A percentile compares a stretch with the other conserved stretches of the same genome.
Evolutionary conservation across 1,140 invertebrate species (phyloP).

Genomic region (Arctopsyche grandis): DNA sequence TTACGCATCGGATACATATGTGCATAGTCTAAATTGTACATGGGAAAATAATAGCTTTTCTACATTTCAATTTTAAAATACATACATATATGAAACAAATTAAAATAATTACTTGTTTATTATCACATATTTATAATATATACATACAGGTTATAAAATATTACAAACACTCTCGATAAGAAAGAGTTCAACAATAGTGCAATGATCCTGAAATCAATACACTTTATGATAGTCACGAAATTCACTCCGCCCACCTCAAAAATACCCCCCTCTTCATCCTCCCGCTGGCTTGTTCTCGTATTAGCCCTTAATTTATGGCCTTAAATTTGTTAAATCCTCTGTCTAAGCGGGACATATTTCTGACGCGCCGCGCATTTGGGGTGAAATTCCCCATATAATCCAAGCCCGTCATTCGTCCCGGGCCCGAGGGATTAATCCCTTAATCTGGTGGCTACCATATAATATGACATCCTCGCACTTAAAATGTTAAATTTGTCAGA

Average conservation of each 20-base stretch:
- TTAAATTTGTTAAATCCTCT: conserved; percentile 54
- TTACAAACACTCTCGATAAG: too few relatives aligned
- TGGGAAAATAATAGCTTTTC: too few relatives aligned
- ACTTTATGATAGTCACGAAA: too few relatives aligned
- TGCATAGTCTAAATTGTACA: too few relatives aligned
- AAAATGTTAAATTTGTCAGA: conserved; percentile 54
- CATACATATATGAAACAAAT: too few relatives aligned
- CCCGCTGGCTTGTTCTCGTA: conserved; percentile 5
- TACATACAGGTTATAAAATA: too few relatives aligned
- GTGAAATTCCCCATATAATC: conserved; percentile 35
- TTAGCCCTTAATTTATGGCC: conserved; percentile 52
- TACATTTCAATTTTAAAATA: too few relatives aligned
- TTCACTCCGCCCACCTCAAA: not conserved
- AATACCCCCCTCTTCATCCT: not conserved
- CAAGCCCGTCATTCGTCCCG: conserved; percentile 45
- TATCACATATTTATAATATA: too few relatives aligned
- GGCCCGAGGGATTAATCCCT: conserved; percentile 53
- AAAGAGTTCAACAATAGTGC: too few relatives aligned
- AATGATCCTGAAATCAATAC: too few relatives aligned
- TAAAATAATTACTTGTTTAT: too few relatives aligned
- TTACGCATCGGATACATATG: too few relatives aligned
- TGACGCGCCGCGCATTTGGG: conserved; percentile 38
- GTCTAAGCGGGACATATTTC: conserved; percentile 52
- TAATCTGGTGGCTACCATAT: conserved; percentile 54
- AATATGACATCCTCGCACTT: conserved; percentile 55